Evolutionary conservation across 2,113 vertebrate species (phyloP).

Genomic region (Ochotona princeps): DNA sequence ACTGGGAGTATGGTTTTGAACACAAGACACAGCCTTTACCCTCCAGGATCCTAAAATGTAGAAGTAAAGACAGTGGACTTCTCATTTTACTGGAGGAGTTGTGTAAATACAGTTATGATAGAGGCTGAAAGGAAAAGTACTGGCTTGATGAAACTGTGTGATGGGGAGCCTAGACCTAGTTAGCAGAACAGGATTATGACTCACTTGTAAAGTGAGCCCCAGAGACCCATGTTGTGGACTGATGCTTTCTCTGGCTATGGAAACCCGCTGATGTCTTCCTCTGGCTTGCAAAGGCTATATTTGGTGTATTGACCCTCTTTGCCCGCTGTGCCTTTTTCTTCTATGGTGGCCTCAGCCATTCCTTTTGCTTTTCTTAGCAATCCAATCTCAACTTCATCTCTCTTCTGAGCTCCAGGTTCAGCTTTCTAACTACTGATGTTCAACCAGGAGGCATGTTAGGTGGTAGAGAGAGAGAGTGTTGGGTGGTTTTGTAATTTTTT

Average conservation of each 20-base stretch:
- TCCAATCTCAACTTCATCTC: neutral
- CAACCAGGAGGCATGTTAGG: neutral
- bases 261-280: slow-evolving; percentile 28
- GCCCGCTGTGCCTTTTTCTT: slow-evolving; percentile 11
- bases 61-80: neutral
- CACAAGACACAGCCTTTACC: neutral
- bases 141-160: neutral
- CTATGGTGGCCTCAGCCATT: slow-evolving; percentile 32
- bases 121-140: slow-evolving; percentile 19
- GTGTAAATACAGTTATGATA: neutral
- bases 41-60: slow-evolving; percentile 19
- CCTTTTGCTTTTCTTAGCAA: neutral
- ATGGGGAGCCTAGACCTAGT: neutral
- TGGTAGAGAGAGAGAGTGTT: neutral
- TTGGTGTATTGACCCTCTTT: slow-evolving; percentile 40
- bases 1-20: neutral
- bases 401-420: neutral
- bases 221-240: slow-evolving; percentile 18
- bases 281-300: slow-evolving; percentile 30
- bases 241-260: slow-evolving; percentile 25
- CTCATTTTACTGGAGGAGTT: slow-evolving; percentile 11
- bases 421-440: neutral
- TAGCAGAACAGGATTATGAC: neutral
- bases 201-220: slow-evolving; percentile 18
- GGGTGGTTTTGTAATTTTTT: neutral